These are phyloP conservation scores for Lutraria rhynchaena DNA, from an alignment of 1,140 invertebrate genomes.

Conservation along the genomic window DNA sequence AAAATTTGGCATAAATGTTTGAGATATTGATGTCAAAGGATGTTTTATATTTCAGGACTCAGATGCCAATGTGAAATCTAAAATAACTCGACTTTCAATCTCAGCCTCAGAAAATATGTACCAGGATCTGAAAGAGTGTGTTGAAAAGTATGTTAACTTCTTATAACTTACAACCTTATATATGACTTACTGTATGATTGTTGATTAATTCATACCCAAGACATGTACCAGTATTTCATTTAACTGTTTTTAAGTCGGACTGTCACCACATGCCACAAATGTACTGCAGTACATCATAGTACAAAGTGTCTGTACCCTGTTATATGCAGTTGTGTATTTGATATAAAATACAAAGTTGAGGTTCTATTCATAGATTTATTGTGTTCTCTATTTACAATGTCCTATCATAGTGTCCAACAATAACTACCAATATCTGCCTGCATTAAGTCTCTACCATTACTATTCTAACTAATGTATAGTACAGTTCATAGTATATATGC, in stretches of 20 bases:
- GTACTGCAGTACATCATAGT: not conserved
- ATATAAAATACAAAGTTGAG: too few relatives aligned
- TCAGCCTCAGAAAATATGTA: conserved; percentile 6
- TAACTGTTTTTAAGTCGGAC: not conserved
- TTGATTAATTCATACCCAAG: not conserved
- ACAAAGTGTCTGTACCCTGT: too few relatives aligned
- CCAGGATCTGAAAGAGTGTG: not conserved
- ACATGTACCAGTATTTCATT: not conserved
- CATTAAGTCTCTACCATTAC: too few relatives aligned
- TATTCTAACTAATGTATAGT: too few relatives aligned
- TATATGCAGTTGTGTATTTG: too few relatives aligned
- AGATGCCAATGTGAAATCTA: not conserved
- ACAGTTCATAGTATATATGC: too few relatives aligned
- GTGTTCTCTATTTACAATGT: too few relatives aligned
- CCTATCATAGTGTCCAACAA: too few relatives aligned
- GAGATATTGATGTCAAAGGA: not conserved
- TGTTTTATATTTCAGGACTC: not conserved
- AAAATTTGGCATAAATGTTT: not conserved
- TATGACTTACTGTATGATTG: not conserved
- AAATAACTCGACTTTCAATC: conserved; percentile 24
- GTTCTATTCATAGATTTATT: too few relatives aligned
- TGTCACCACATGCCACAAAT: not conserved
- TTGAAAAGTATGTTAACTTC: conserved; percentile 16
- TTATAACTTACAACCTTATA: not conserved
- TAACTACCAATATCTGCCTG: too few relatives aligned